A percentile compares a stretch with the other conserved stretches of the same genome.
Evolutionary conservation across 2,113 vertebrate species (phyloP).

Genomic region (Mesembrinibis cayennensis): DNA sequence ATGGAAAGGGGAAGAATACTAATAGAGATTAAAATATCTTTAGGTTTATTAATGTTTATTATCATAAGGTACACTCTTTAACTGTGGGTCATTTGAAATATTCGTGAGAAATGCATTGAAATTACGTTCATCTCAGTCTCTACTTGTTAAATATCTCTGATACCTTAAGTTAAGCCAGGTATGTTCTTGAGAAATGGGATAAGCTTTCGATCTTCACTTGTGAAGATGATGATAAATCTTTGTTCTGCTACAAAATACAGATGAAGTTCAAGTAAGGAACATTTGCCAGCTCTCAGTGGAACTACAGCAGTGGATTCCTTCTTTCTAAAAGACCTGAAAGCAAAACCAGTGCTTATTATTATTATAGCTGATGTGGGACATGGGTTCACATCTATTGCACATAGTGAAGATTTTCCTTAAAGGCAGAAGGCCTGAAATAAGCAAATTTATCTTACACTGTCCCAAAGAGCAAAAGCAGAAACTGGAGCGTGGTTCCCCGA

Average conservation of each 20-base stretch:
- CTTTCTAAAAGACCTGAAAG: not conserved
- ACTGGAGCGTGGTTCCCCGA: accelerated
- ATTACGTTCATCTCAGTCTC: not conserved
- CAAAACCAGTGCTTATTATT: not conserved
- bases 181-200: not conserved
- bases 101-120: not conserved
- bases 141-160: not conserved
- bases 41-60: not conserved
- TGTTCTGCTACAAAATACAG: not conserved
- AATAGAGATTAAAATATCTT: not conserved
- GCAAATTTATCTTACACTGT: not conserved
- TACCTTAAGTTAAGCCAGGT: too few species aligned
- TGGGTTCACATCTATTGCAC: not conserved
- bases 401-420: not conserved
- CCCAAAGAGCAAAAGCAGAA: not conserved
- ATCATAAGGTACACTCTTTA: not conserved
- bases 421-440: not conserved
- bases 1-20: not conserved
- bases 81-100: too few species aligned
- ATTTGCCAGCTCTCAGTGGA: not conserved
- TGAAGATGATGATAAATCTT: not conserved
- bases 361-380: not conserved
- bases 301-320: not conserved
- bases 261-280: not conserved
- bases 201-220: not conserved